Evolutionary conservation across 2,797 vertebrate genomes (phyloP).

Genomic region (Sylvia borin): DNA sequence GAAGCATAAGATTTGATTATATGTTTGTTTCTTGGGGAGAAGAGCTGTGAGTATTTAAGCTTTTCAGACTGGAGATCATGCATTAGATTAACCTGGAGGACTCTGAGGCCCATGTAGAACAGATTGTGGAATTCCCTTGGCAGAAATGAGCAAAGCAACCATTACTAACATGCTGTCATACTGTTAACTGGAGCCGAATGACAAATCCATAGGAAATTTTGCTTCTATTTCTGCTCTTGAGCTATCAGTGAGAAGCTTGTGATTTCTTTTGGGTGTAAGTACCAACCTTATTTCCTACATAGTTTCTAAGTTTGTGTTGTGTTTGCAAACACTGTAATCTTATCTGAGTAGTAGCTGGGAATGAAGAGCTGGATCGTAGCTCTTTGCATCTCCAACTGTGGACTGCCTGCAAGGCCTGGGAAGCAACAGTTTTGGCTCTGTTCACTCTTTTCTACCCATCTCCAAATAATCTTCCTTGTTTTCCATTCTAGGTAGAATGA

Average conservation of each 20-base stretch:
- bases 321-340: slow-evolving; percentile 38
- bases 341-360: neutral
- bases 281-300: slow-evolving; percentile 34
- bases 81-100: slow-evolving; percentile 64
- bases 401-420: neutral
- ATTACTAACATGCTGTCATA: slow-evolving; percentile 62
- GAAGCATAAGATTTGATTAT: slow-evolving; percentile 68
- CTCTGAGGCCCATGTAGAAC: slow-evolving; percentile 43
- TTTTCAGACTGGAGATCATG: slow-evolving; percentile 53
- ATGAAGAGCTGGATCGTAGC: neutral
- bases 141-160: slow-evolving; percentile 63
- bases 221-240: slow-evolving; percentile 52
- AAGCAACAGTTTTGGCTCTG: neutral
- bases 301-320: neutral
- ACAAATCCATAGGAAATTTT: slow-evolving; percentile 52
- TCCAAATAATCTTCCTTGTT: neutral
- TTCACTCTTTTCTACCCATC: neutral
- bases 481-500: neutral
- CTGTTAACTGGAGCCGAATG: slow-evolving; percentile 45
- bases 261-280: slow-evolving; percentile 22
- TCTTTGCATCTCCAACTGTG: neutral
- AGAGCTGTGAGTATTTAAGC: slow-evolving; percentile 51
- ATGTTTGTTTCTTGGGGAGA: slow-evolving; percentile 57
- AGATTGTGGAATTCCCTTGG: slow-evolving; percentile 67
- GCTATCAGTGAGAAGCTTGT: slow-evolving; percentile 9